These are phyloP conservation scores for Lasioglossum baleicum DNA, from an alignment of 1,140 invertebrate genomes.

Conservation along the genomic window DNA sequence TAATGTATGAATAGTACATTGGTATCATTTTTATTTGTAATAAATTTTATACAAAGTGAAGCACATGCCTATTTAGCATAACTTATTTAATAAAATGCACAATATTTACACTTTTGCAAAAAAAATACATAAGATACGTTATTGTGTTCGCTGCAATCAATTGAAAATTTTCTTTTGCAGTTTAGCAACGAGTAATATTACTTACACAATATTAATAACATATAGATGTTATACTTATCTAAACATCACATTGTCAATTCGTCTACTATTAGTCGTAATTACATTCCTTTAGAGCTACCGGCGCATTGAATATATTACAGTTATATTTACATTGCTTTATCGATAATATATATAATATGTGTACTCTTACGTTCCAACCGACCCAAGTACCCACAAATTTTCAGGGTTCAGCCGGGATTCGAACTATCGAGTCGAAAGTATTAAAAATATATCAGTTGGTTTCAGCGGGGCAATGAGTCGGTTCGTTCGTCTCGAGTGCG, in stretches of 20 bases:
- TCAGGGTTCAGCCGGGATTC: too few species aligned
- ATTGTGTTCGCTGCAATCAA: constrained; percentile 5
- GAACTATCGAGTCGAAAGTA: too few species aligned
- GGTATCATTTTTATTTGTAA: constrained; percentile 54
- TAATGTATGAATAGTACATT: constrained; percentile 14
- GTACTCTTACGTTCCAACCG: too few species aligned
- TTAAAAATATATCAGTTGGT: too few species aligned
- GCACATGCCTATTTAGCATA: constrained; percentile 55
- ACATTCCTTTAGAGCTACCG: constrained; percentile 53
- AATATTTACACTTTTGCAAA: constrained; percentile 67
- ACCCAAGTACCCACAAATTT: too few species aligned
- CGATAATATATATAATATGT: constrained; percentile 23
- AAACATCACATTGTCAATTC: constrained; percentile 72
- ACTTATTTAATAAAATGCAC: constrained; percentile 64
- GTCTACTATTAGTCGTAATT: constrained; percentile 58
- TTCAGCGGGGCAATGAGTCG: too few species aligned
- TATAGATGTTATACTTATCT: constrained; percentile 58
- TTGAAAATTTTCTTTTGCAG: constrained; percentile 22
- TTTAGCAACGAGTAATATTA: constrained; percentile 34
- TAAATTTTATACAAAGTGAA: constrained; percentile 65
- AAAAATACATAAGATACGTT: constrained; percentile 53
- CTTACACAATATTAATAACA: constrained; percentile 52
- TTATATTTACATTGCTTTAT: constrained; percentile 67
- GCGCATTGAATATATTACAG: constrained; percentile 63
- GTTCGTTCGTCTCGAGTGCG: too few species aligned